Conservation (phyloP, 2,797 vertebrate genomes). For the Lophius americanus region DNA sequence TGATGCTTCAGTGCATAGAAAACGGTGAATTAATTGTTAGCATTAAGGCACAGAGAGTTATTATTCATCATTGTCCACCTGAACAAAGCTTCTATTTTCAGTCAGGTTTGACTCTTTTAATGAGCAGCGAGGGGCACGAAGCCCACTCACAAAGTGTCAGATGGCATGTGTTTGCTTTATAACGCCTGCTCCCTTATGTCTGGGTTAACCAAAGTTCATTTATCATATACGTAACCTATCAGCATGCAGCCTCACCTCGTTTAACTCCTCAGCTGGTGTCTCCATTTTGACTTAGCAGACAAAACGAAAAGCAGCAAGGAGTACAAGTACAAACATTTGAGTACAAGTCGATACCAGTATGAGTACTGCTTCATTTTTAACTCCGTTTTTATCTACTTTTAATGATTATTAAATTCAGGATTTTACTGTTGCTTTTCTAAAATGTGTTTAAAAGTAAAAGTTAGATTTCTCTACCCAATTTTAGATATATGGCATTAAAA, state of each 20-base stretch:
- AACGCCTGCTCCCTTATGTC: conserved; percentile 39
- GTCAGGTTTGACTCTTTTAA: conserved; percentile 51
- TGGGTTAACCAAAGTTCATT: conserved; percentile 53
- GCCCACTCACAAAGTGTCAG: conserved; percentile 50
- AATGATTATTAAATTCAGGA: too few species aligned
- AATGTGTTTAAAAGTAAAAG: too few species aligned
- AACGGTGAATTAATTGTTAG: conserved; percentile 52
- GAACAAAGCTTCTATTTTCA: conserved; percentile 42
- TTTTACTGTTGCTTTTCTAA: too few species aligned
- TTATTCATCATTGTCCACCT: conserved; percentile 54
- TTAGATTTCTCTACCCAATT: too few species aligned
- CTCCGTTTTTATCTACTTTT: too few species aligned
- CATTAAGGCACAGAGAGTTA: conserved; percentile 33
- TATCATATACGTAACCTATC: conserved; percentile 53
- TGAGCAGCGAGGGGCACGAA: conserved; percentile 56
- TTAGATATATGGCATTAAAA: too few species aligned
- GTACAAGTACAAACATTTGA: not conserved
- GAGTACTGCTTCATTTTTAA: too few species aligned
- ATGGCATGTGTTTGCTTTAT: conserved; percentile 31
- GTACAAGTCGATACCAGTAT: too few species aligned
- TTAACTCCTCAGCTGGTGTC: conserved; percentile 32
- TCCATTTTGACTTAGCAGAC: conserved; percentile 35
- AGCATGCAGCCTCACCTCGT: conserved; percentile 36
- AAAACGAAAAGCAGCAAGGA: conserved; percentile 17
- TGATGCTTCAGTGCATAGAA: conserved; percentile 52